Conservation (phyloP, 1,140 invertebrate genomes). For the Ceratitis capitata region DNA sequence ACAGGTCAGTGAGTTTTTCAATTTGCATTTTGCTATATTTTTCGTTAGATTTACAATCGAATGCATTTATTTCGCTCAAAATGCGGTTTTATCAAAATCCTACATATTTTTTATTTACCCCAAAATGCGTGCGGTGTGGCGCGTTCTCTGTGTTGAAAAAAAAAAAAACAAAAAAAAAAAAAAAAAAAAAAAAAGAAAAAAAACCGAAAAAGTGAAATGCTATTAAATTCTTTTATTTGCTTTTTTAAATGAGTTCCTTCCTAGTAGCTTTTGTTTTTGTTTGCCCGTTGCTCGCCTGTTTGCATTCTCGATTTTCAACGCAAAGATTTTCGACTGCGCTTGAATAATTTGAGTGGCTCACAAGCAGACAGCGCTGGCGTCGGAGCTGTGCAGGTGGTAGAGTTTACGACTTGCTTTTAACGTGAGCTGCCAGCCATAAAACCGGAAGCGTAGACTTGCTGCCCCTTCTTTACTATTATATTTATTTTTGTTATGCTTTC, state of each 20-base stretch:
- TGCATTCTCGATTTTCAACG: not conserved
- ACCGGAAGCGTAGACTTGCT: not conserved
- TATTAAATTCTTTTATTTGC: not conserved
- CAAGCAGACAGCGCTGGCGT: not conserved
- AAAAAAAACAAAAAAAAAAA: not conserved
- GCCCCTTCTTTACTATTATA: not conserved
- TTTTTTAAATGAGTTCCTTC: conserved; percentile 1
- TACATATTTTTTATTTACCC: conserved; percentile 1
- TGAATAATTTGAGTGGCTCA: not conserved
- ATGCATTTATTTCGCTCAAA: conserved; percentile 26
- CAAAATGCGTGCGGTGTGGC: not conserved
- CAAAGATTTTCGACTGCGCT: not conserved
- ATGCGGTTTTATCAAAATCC: conserved; percentile 24
- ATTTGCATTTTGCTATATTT: conserved; percentile 13
- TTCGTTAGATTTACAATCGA: conserved; percentile 29
- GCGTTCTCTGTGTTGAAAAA: not conserved
- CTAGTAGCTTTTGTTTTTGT: not conserved
- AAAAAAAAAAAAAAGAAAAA: not conserved
- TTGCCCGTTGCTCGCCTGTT: not conserved
- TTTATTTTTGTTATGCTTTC: too few relatives aligned
- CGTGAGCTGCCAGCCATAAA: conserved; percentile 5
- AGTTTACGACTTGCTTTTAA: not conserved
- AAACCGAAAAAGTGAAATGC: not conserved
- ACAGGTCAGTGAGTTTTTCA: conserved; percentile 34
- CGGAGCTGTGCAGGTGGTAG: not conserved